Percentiles rank a stretch among this genome's conserved stretches.
Conservation (phyloP, 2,797 vertebrate species). For the Darevskia mixta region DNA sequence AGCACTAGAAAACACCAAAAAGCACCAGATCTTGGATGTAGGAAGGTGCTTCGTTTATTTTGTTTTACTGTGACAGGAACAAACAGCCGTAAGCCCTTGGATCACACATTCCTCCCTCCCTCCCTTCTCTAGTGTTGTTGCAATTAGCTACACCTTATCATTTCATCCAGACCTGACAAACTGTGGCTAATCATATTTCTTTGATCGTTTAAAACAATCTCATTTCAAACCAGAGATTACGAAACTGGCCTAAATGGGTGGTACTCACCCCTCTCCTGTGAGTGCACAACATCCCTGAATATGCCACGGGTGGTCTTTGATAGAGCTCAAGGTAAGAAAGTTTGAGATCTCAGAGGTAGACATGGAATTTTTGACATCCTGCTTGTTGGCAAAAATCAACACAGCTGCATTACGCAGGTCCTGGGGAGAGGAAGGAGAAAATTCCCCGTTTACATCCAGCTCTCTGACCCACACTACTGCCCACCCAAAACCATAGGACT, state of each 20-base stretch:
- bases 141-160: too few species aligned
- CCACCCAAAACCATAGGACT: background rate
- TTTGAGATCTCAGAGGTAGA: constrained; percentile 85
- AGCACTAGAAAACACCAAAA: background rate
- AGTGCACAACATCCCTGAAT: constrained; percentile 89
- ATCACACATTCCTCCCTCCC: too few species aligned
- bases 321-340: constrained; percentile 83
- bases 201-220: too few species aligned
- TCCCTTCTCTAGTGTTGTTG: too few species aligned
- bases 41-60: background rate
- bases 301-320: constrained; percentile 87
- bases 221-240: too few species aligned
- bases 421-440: constrained; percentile 62
- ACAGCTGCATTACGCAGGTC: constrained; percentile 84
- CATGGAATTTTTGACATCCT: constrained; percentile 88
- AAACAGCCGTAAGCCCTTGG: too few species aligned
- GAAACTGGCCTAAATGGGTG: too few species aligned
- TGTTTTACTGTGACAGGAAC: too few species aligned
- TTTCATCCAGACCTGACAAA: too few species aligned
- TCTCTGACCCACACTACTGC: background rate
- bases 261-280: constrained; percentile 88
- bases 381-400: constrained; percentile 89
- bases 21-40: background rate
- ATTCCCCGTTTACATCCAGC: background rate
- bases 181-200: too few species aligned